A percentile compares a stretch with the other conserved stretches of the same genome.
Evolutionary conservation across 2,888 invertebrate genomes (phyloP).

Genomic region (Melangyna quadrimaculata): DNA sequence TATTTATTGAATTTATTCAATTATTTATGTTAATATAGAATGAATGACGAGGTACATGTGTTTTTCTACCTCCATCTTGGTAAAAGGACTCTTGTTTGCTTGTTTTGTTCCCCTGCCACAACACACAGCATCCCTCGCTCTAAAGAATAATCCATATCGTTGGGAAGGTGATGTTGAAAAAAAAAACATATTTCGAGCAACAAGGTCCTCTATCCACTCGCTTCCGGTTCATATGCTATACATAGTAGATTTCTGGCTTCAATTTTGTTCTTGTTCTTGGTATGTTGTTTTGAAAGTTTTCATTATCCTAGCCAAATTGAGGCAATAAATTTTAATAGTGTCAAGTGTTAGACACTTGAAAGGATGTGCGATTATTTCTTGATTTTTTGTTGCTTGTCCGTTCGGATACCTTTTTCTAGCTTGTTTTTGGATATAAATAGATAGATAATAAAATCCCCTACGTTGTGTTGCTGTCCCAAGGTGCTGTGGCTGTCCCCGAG

Average conservation of each 20-base stretch:
- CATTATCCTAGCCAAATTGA: conserved; percentile 70
- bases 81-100: conserved; percentile 35
- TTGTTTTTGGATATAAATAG: neutral
- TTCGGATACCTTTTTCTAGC: neutral
- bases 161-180: neutral
- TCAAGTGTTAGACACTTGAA: conserved; percentile 71
- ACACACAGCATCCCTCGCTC: neutral
- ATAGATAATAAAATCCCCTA: conserved; percentile 4
- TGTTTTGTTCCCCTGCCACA: neutral
- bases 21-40: conserved; percentile 70
- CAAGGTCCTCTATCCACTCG: conserved; percentile 32
- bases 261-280: conserved; percentile 32
- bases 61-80: conserved; percentile 43
- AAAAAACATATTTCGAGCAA: conserved; percentile 36
- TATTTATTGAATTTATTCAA: conserved; percentile 72
- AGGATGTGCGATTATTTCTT: conserved; percentile 68
- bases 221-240: neutral
- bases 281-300: conserved; percentile 67
- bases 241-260: neutral
- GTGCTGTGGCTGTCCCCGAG: neutral
- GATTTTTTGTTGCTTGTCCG: conserved; percentile 1
- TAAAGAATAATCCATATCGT: conserved; percentile 24
- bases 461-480: conserved; percentile 23
- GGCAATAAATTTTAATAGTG: conserved; percentile 71
- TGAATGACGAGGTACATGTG: conserved; percentile 63